Evolutionary conservation across 2,888 invertebrate species (phyloP), one percentile per base, ranked within the genome.

Genomic region (Masnerella sp.): DNA sequence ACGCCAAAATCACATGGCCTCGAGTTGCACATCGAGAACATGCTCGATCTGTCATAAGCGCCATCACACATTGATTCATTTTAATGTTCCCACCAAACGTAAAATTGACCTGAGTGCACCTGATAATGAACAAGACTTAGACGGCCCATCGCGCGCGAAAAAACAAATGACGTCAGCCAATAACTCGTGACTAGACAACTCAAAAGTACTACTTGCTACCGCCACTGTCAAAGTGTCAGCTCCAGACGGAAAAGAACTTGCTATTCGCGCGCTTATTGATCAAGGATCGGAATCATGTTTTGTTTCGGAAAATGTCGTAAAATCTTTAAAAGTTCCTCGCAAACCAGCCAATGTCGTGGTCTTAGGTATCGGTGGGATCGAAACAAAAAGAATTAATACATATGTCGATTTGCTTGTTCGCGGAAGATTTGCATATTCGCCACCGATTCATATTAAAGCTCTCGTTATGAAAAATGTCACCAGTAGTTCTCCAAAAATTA

Each of bases 11-110:
- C 62, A 62, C 30, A 32, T 38, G 18, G 11, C 49, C 0, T 14
- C 49, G 0, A 12, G 62, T 12, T 11, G 22, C 5, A 20, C 5
- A 1, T n/a, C 45, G 14, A 11, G 49, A 34, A 14, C 40, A 17
- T 49, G 49, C n/a, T 12, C 2, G 1, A 30, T 17, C 1, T 49
- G 49, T 32, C 15, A 18, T 2, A 30, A 18, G n/a, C 7, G 11
- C n/a, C 49, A 49, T 49, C 17, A 49, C 17, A 14, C 25, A 0
- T 32, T 49, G 12, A 49, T 49, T 17, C 49, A 49, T n/a, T 8
- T 2, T 5, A 7, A 7, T 3, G 1, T 2, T n/a, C 4, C 15
- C 1, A 4, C 15, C 15, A 38, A 38, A 38, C 1, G 38, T 2
- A 38, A 38, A n/a, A 2, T 1, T 38, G 15, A 15, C 11, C 1